phyloP scores from a whole-genome alignment of 2,888 invertebrate species.

The Euspilapteryx auroguttella region DNA sequence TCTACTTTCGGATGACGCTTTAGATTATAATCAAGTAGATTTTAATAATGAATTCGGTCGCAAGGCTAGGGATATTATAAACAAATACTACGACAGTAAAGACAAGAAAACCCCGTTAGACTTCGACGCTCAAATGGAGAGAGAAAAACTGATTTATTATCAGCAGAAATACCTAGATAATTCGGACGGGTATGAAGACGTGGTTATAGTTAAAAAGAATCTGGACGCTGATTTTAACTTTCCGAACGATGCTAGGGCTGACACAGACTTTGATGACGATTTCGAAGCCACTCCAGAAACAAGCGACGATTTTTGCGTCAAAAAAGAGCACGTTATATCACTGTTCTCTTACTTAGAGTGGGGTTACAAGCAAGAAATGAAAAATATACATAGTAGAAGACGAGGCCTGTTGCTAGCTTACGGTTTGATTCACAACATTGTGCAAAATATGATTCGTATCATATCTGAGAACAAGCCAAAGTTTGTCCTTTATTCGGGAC shows the following conservation, averaged over 20 bases:
- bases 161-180: slow-evolving; percentile 42
- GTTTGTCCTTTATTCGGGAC: slow-evolving; percentile 84
- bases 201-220: slow-evolving; percentile 50
- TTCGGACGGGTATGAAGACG: slow-evolving; percentile 45
- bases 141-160: slow-evolving; percentile 46
- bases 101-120: slow-evolving; percentile 33
- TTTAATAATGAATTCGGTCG: slow-evolving; percentile 44
- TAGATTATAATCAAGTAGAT: slow-evolving; percentile 28
- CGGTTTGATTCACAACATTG: slow-evolving; percentile 81
- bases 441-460: slow-evolving; percentile 77
- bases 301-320: slow-evolving; percentile 61
- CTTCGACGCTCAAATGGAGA: slow-evolving; percentile 56
- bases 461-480: slow-evolving; percentile 75
- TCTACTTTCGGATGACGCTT: slow-evolving; percentile 34
- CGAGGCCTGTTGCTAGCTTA: slow-evolving; percentile 77
- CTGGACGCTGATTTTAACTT: slow-evolving; percentile 55
- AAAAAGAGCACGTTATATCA: slow-evolving; percentile 72
- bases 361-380: slow-evolving; percentile 68
- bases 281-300: slow-evolving; percentile 38
- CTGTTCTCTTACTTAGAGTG: slow-evolving; percentile 83
- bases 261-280: slow-evolving; percentile 46
- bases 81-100: slow-evolving; percentile 33
- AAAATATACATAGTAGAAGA: slow-evolving; percentile 64
- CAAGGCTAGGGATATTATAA: slow-evolving; percentile 44
- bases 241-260: slow-evolving; percentile 43